Percentiles rank a stretch among this genome's conserved stretches.
phyloP scores from a whole-genome alignment of 2,113 vertebrate genomes.

The Syngnathus typhle region DNA sequence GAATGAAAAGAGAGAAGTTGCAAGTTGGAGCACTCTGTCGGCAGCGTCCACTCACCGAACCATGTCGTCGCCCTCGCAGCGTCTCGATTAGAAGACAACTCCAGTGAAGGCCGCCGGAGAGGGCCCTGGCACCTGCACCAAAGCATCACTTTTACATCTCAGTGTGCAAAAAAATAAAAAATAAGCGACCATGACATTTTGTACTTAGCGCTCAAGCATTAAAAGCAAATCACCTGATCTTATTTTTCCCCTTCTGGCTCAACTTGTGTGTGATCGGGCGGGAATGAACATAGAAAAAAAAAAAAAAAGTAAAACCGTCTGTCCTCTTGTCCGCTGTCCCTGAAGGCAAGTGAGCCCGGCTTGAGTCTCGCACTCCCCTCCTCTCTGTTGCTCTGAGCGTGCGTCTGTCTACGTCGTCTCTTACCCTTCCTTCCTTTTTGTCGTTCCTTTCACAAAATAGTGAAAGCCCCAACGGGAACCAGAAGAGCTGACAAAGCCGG shows the following conservation, averaged over 20 bases:
- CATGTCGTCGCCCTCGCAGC: constrained; percentile 57
- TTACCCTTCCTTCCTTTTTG: constrained; percentile 71
- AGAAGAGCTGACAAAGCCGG: constrained; percentile 58
- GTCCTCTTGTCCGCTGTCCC: constrained; percentile 53
- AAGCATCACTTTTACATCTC: not conserved
- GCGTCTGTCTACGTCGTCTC: constrained; percentile 14
- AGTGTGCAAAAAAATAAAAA: not conserved
- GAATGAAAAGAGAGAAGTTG: constrained; percentile 63
- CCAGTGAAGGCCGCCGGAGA: constrained; percentile 15
- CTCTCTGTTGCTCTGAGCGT: constrained; percentile 43
- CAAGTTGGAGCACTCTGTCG: not conserved
- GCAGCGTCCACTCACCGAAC: constrained; percentile 69
- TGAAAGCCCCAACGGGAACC: constrained; percentile 64
- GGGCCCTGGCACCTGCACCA: constrained; percentile 27
- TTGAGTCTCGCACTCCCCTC: constrained; percentile 23
- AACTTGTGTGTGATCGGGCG: constrained; percentile 5
- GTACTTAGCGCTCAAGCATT: not conserved
- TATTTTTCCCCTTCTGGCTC: not conserved
- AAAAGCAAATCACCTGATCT: not conserved
- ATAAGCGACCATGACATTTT: not conserved
- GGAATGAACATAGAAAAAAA: constrained; percentile 10
- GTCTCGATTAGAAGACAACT: constrained; percentile 37
- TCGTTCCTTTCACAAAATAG: constrained; percentile 67
- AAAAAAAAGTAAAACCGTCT: constrained; percentile 25
- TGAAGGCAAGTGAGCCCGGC: constrained; percentile 48